A percentile compares a stretch with the other conserved stretches of the same genome.
Conservation (phyloP, 2,888 invertebrate species). For the Ametastegia equiseti region DNA sequence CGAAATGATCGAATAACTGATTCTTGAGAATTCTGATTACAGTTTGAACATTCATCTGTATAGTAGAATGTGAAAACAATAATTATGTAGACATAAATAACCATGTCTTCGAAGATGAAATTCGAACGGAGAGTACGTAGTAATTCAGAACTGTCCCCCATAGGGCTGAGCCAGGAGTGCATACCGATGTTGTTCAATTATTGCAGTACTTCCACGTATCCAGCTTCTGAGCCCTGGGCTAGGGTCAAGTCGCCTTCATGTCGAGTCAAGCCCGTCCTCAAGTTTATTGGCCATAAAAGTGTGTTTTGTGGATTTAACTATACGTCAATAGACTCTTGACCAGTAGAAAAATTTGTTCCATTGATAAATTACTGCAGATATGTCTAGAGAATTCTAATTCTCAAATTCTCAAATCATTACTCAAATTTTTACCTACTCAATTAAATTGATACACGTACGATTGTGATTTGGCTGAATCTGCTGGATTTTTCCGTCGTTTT, state of each 20-base stretch:
- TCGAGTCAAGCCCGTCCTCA: constrained; percentile 4
- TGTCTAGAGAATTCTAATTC: not conserved
- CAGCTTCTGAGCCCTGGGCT: constrained; percentile 30
- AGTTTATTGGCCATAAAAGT: constrained; percentile 25
- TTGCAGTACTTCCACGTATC: constrained; percentile 21
- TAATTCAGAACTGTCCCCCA: constrained; percentile 19
- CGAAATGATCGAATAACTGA: no score
- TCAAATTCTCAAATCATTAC: not conserved
- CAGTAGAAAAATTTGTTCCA: not conserved
- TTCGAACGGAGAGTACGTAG: not conserved
- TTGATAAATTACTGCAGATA: not conserved
- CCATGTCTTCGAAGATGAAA: not conserved
- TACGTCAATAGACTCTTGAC: not conserved
- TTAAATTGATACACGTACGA: not conserved
- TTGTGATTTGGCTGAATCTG: not conserved
- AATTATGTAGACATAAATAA: no score
- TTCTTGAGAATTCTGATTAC: no score
- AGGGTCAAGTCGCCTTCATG: constrained; percentile 13
- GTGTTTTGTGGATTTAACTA: constrained; percentile 11
- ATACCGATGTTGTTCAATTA: constrained; percentile 39
- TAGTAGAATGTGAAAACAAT: no score
- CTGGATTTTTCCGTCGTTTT: no score
- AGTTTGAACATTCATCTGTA: not conserved
- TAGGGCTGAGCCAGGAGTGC: constrained; percentile 20
- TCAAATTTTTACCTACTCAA: not conserved